phyloP scores from a whole-genome alignment of 1,140 invertebrate species.

The Yoshiicerus persimilis region DNA sequence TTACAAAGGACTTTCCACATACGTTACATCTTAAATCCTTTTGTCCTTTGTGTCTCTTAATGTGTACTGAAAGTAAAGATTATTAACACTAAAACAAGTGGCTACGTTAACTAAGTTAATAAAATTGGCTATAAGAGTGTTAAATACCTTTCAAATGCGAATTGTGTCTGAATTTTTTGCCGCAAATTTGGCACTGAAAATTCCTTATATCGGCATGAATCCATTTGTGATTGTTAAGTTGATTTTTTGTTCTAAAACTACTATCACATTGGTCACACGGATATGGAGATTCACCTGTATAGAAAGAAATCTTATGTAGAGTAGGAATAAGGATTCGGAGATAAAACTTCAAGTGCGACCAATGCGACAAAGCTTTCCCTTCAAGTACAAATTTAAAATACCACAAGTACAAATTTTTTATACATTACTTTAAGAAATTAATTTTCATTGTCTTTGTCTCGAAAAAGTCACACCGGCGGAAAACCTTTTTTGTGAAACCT shows the following conservation, averaged over 20 bases:
- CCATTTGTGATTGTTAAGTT: not conserved
- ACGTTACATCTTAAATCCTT: not conserved
- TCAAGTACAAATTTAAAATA: too few relatives aligned
- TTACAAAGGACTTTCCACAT: not conserved
- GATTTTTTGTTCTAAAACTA: not conserved
- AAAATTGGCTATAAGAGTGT: not conserved
- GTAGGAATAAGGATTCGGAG: too few relatives aligned
- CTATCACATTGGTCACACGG: not conserved
- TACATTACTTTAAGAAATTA: too few relatives aligned
- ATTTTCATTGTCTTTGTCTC: too few relatives aligned
- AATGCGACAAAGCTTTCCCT: too few relatives aligned
- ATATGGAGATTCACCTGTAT: not conserved
- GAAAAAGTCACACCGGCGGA: too few relatives aligned
- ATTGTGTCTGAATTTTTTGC: not conserved
- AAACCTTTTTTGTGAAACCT: too few relatives aligned
- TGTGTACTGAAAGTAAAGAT: not conserved
- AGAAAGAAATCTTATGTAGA: too few relatives aligned
- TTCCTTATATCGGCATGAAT: not conserved
- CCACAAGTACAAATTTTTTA: too few relatives aligned
- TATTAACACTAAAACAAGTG: not conserved
- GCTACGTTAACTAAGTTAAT: not conserved
- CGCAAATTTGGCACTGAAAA: not conserved
- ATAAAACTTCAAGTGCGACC: too few relatives aligned
- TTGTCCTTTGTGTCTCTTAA: not conserved
- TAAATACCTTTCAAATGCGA: not conserved